Conservation (phyloP, 2,113 vertebrate genomes). For the Aegithalos caudatus region DNA sequence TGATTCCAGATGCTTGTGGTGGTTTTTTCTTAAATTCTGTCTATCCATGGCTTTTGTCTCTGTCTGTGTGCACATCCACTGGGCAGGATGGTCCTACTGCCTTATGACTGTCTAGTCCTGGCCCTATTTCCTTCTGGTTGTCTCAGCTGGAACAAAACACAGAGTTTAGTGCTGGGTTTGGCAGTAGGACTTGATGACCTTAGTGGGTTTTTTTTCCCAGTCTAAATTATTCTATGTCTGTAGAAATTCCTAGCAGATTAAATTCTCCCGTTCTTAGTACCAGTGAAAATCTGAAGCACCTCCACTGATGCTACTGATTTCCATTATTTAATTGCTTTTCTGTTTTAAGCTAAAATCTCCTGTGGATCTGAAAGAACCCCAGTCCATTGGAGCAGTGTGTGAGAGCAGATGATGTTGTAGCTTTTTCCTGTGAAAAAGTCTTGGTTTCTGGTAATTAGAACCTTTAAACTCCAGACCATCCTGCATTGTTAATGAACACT, state of each 20-base stretch:
- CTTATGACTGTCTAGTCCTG: neutral
- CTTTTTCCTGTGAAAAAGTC: neutral
- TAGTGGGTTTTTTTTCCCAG: neutral
- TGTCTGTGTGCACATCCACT: neutral
- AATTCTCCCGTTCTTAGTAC: neutral
- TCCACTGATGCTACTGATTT: neutral
- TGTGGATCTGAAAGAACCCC: neutral
- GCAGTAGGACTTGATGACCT: neutral
- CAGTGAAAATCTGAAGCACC: neutral
- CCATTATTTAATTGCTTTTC: neutral
- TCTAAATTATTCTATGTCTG: neutral
- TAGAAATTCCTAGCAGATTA: neutral
- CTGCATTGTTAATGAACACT: neutral
- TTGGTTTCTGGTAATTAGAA: neutral
- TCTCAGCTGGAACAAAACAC: neutral
- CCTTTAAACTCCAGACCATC: neutral
- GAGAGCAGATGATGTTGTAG: neutral
- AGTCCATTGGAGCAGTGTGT: neutral
- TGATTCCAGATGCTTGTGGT: neutral
- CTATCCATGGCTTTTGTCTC: neutral
- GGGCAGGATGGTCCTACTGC: neutral
- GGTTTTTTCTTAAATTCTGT: neutral
- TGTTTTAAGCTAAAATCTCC: neutral
- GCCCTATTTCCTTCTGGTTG: neutral
- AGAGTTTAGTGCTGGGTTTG: neutral